Conservation (phyloP, 2,888 invertebrate species). For the Rhimphoctona megacephalus region DNA sequence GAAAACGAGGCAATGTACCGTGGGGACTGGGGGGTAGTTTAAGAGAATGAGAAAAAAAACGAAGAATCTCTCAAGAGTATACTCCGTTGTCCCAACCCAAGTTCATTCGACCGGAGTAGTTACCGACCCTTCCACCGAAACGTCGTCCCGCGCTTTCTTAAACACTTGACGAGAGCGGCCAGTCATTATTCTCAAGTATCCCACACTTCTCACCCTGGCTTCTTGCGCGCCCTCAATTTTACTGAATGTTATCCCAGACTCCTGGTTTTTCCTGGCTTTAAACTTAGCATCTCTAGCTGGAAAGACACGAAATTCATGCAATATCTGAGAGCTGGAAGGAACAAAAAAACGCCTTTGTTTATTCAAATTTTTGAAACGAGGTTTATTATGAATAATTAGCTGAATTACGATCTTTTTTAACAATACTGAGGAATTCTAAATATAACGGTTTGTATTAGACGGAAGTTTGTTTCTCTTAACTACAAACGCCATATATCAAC, state of each 20-base stretch:
- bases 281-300: conserved; percentile 5
- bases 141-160: conserved; percentile 74
- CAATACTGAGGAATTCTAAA: neutral
- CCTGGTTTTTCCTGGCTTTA: conserved; percentile 36
- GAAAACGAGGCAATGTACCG: conserved; percentile 51
- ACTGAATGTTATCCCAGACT: conserved; percentile 42
- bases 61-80: conserved; percentile 43
- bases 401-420: neutral
- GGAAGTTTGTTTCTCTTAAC: neutral
- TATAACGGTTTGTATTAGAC: neutral
- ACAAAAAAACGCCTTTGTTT: neutral
- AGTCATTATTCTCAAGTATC: conserved; percentile 76
- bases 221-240: conserved; percentile 44
- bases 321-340: neutral
- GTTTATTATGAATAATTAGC: neutral
- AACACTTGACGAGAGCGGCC: conserved; percentile 75
- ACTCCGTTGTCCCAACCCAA: conserved; percentile 64
- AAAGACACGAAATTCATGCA: conserved; percentile 29
- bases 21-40: neutral
- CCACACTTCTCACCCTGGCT: conserved; percentile 64
- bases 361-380: conserved; percentile 8
- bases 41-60: conserved; percentile 40
- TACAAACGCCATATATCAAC: conserved; percentile 7
- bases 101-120: conserved; percentile 76
- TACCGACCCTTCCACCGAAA: conserved; percentile 57